These are phyloP conservation scores for Eleginops maclovinus DNA, from an alignment of 2,113 vertebrate species.

Conservation along the genomic window DNA sequence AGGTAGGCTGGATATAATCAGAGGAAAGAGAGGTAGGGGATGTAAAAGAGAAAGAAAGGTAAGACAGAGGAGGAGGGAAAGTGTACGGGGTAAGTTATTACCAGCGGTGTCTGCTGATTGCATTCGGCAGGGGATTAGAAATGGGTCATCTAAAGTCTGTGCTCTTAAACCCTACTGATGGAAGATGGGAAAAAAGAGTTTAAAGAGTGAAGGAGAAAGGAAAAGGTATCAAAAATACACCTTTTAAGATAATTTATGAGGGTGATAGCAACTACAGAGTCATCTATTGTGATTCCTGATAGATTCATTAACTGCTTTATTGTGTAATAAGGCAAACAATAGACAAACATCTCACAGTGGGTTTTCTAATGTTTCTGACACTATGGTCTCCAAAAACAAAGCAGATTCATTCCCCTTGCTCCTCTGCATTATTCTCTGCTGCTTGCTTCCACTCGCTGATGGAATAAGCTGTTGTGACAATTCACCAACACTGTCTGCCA, in stretches of 20 bases:
- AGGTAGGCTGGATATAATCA: constrained; percentile 72
- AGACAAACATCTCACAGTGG: neutral
- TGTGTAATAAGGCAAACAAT: neutral
- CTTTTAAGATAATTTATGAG: constrained; percentile 21
- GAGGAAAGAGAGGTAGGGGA: constrained; percentile 78
- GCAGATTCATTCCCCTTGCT: neutral
- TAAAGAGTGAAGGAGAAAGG: constrained; percentile 69
- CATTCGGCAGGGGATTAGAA: constrained; percentile 90
- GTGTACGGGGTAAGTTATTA: constrained; percentile 86
- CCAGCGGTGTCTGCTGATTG: constrained; percentile 93
- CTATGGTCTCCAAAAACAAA: neutral
- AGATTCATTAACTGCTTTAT: neutral
- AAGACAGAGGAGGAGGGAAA: constrained; percentile 35
- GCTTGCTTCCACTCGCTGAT: constrained; percentile 49
- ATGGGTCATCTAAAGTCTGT: constrained; percentile 86
- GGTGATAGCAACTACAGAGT: neutral
- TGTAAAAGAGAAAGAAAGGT: constrained; percentile 31
- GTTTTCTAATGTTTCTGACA: neutral
- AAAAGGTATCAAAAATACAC: constrained; percentile 29
- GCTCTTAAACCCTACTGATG: constrained; percentile 87
- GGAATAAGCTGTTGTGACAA: constrained; percentile 52
- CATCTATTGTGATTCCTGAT: neutral
- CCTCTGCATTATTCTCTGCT: constrained; percentile 7
- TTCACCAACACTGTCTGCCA: constrained; percentile 58
- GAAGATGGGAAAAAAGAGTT: constrained; percentile 80